These are phyloP conservation scores for Mamestra configurata DNA, from an alignment of 1,140 invertebrate species.

Conservation along the genomic window DNA sequence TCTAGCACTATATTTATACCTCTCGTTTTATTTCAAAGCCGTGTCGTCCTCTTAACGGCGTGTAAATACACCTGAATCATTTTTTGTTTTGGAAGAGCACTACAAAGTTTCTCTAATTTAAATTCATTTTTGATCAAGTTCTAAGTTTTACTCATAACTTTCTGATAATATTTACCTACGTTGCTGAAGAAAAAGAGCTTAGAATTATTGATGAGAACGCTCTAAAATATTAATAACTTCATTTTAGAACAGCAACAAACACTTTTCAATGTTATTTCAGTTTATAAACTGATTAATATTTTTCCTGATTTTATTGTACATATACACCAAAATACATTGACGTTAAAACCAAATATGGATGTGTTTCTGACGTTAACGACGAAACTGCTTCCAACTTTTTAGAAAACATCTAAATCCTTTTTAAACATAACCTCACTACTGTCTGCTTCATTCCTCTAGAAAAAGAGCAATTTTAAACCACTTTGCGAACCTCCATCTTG, in stretches of 20 bases:
- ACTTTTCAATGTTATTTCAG: too few relatives aligned
- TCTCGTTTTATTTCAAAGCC: neutral
- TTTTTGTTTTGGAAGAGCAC: neutral
- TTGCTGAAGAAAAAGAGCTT: too few relatives aligned
- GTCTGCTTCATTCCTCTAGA: neutral
- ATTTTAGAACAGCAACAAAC: too few relatives aligned
- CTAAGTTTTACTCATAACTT: neutral
- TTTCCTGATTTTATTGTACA: too few relatives aligned
- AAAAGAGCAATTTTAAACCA: slow-evolving; percentile 10
- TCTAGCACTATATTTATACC: neutral
- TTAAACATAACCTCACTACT: neutral
- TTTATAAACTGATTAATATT: too few relatives aligned
- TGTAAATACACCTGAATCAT: slow-evolving; percentile 1
- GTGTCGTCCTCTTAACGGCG: neutral
- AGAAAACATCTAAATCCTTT: neutral
- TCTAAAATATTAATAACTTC: too few relatives aligned
- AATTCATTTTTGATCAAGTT: neutral
- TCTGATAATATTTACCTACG: neutral
- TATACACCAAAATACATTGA: too few relatives aligned
- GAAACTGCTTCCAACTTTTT: neutral
- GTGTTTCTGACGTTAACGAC: neutral
- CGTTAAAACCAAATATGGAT: too few relatives aligned
- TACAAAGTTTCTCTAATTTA: neutral
- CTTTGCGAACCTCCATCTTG: slow-evolving; percentile 6
- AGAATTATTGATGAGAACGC: too few relatives aligned